Conservation (phyloP, 2,888 invertebrate genomes). For the Toxonevra muliebris region DNA sequence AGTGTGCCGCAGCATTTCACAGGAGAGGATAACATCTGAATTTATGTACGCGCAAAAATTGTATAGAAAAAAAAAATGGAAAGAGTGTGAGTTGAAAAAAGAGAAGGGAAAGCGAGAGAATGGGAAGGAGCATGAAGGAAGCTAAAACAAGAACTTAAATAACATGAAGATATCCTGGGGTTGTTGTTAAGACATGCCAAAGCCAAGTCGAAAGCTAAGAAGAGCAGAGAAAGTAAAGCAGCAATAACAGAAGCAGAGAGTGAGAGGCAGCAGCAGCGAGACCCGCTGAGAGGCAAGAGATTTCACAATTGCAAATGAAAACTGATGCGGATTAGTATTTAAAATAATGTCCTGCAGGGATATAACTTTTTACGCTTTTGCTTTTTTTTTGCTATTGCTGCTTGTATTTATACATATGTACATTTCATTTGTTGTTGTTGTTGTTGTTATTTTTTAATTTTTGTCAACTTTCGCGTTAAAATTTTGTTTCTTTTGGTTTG, state of each 20-base stretch:
- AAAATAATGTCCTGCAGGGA: slow-evolving; percentile 64
- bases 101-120: slow-evolving; percentile 6
- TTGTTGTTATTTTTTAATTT: slow-evolving; percentile 18
- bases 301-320: slow-evolving; percentile 53
- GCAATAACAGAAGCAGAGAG: too few relatives aligned
- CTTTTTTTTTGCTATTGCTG: slow-evolving; percentile 18
- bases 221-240: not conserved
- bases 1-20: not conserved
- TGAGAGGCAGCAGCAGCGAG: not conserved
- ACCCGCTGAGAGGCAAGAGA: not conserved
- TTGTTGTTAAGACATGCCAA: slow-evolving; percentile 38
- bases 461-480: too few relatives aligned
- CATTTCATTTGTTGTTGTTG: slow-evolving; percentile 19
- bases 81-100: not conserved
- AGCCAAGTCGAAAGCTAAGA: not conserved
- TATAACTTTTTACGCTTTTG: slow-evolving; percentile 53
- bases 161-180: slow-evolving; percentile 44
- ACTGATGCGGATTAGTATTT: slow-evolving; percentile 64
- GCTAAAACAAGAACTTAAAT: slow-evolving; percentile 16
- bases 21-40: slow-evolving; percentile 58
- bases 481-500: too few relatives aligned
- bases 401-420: slow-evolving; percentile 5
- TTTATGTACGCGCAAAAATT: slow-evolving; percentile 55
- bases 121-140: not conserved
- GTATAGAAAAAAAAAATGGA: slow-evolving; percentile 23